phyloP scores from a whole-genome alignment of 2,888 invertebrate genomes.

The Tenthredo livida region DNA sequence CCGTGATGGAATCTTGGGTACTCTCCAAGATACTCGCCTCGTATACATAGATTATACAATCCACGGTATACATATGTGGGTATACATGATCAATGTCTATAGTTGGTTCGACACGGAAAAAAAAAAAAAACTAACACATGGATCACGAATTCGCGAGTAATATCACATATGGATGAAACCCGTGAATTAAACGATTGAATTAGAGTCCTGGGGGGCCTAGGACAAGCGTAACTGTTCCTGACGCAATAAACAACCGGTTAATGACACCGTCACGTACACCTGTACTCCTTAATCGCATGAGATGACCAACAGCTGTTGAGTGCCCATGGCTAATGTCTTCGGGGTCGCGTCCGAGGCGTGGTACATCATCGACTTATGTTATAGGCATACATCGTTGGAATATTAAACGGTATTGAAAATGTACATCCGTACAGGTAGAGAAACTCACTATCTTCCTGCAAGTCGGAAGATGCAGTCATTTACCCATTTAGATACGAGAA shows the following conservation, averaged over 20 bases:
- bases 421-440: not conserved
- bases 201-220: not conserved
- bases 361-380: constrained; percentile 44
- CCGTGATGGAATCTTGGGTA: not conserved
- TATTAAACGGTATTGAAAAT: constrained; percentile 32
- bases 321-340: constrained; percentile 30
- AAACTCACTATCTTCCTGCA: not conserved
- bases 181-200: constrained; percentile 7
- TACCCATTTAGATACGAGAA: constrained; percentile 8
- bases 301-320: constrained; percentile 37
- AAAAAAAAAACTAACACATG: not conserved
- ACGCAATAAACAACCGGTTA: constrained; percentile 44
- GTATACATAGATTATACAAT: not conserved
- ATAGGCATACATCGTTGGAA: constrained; percentile 34
- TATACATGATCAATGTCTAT: not conserved
- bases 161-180: not conserved
- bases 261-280: constrained; percentile 44
- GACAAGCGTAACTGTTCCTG: constrained; percentile 28
- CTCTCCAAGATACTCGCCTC: not conserved
- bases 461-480: not conserved
- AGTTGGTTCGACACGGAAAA: not conserved
- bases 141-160: not conserved
- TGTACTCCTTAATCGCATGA: constrained; percentile 35
- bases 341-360: constrained; percentile 46
- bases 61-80: not conserved